Evolutionary conservation across 1,140 invertebrate species (phyloP), one percentile per base, ranked within the genome.

Genomic region (Conus ventricosus): DNA sequence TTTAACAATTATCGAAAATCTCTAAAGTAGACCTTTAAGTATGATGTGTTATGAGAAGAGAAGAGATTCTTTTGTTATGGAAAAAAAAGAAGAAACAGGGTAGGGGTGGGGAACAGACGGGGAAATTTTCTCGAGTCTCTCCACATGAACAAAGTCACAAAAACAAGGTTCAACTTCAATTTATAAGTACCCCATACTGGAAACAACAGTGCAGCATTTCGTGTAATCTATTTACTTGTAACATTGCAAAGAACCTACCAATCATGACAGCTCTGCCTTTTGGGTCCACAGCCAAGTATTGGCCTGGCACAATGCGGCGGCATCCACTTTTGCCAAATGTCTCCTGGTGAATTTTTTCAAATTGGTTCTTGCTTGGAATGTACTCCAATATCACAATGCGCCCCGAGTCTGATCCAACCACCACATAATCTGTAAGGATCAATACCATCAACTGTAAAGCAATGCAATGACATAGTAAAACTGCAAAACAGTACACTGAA

Each of bases 321-420:
- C 99, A 99, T 84, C 99, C 99, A 92, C 98, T 99, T 96, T 99
- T 99, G 0, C 99, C 99, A 96, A 99, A 99, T 5, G 99, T 99
- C 95, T 99, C 99, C 95, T 99, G 98, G 94, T 99, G 99, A 39
- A 99, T 97, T 95, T 99, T 96, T 89, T 99, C 99, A 93, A 99
- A 97, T 23, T 96, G 96, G 96, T 99, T 99, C 95, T 99, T 99
- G 0, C 97, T 95, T 39, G 98, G 96, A 93, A 98, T 97, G 94
- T 99, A 99, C 94, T 99, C 99, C n/a, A 99, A 95, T 94, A 99
- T 99, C 0, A 99, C 98, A 94, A 99, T 99, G 88, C 99, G 96
- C 1, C 99, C 99, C 78, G 99, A 99, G 95, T 99, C 99, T 0
- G 99, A 99, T 0, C 99, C 99, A 91, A 99, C 97, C 23, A 99